Base-by-base conservation (phyloP, 2,888 invertebrate species). In the Netelia virgata region DNA sequence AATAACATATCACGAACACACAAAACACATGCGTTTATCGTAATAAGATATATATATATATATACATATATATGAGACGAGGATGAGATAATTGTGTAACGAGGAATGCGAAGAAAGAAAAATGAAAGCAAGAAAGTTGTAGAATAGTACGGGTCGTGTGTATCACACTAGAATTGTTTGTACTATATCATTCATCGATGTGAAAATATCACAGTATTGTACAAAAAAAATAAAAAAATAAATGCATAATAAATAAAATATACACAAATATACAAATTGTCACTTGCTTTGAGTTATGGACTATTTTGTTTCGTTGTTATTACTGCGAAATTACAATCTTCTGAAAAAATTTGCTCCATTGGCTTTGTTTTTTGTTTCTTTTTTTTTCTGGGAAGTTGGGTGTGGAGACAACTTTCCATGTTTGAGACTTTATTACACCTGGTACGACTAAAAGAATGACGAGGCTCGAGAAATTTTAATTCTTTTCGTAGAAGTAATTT, bases 181-280 rank as follows among this genome's bases (percentile, higher is more conserved):
- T 87, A 85, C 87, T 87, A 82, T 86, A 88, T 89, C 81, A 86
- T 86, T 88, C 82, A 70, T 88, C 86, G 84, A 87, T 88, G 87
- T 89, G 87, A 87, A 84, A 86, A 88, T 88, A 87, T 87, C 87
- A 87, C 86, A 88, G 79, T 84, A 88, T 83, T 89, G 89, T 89
- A 89, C 88, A 88, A 89, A 89, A 87, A 86, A 41, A 78, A 50
- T 84, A 76, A 83, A 87, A 76, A 75, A 64, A 84, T 66, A 77
- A 66, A 68, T 55, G 70, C 72, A 66, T 43, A 59, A 75, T 69
- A 55, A 76, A 83, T 64, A 82, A 84, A 79, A 36, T 79, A 85
- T 82, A 84, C 78, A 81, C 59, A 61, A 50, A 18, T 41, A 66
- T 41, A 50, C 63, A 80, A 76, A 43, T 43, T 23, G 23, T 10